Conservation (phyloP, 2,888 invertebrate genomes). For the Ectobius pallidus region DNA sequence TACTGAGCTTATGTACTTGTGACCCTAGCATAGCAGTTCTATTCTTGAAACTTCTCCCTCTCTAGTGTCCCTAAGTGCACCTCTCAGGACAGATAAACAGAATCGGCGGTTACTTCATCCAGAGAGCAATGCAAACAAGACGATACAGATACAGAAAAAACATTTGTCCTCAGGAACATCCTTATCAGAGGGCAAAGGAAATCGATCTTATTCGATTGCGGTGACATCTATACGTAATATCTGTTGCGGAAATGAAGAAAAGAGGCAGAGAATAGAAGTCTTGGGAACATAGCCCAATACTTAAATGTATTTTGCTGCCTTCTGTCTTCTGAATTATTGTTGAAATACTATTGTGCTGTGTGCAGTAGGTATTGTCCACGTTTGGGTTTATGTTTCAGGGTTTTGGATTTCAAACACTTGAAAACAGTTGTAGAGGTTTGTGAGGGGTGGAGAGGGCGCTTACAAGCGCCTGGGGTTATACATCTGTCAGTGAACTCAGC, state of each 20-base stretch:
- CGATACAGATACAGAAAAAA: background rate
- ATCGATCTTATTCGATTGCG: constrained; percentile 8
- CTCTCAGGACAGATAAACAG: no score
- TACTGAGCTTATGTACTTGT: no score
- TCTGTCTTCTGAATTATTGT: constrained; percentile 4
- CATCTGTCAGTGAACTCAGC: background rate
- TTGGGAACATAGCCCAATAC: no score
- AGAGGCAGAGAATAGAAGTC: no score
- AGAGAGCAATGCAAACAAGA: constrained; percentile 2
- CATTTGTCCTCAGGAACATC: constrained; percentile 13
- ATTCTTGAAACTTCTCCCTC: no score
- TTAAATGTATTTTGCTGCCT: background rate
- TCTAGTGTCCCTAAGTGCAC: no score
- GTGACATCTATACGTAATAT: background rate
- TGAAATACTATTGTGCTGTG: background rate
- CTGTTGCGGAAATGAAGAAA: background rate
- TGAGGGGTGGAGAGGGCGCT: no score
- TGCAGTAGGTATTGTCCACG: background rate
- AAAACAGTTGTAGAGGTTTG: background rate
- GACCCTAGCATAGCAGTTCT: no score
- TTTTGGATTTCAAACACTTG: constrained; percentile 10
- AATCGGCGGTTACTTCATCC: background rate
- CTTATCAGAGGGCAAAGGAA: background rate
- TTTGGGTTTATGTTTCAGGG: constrained; percentile 3
- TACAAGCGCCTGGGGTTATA: constrained; percentile 7